These are phyloP conservation scores for Phenganax marumi DNA, from an alignment of 92 coral and sea anemone species.

Conservation along the genomic window DNA sequence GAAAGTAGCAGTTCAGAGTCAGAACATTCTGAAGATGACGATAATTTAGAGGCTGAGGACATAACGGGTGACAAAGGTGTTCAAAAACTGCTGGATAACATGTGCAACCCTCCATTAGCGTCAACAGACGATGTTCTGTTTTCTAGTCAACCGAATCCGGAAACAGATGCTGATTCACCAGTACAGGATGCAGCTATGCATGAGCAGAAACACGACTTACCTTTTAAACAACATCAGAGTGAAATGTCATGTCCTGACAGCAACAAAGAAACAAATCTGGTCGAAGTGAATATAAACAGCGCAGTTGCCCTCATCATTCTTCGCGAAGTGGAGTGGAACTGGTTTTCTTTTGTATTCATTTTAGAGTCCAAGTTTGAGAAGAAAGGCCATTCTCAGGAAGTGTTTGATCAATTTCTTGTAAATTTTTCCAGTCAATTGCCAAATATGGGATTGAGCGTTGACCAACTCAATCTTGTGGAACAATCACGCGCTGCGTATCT, in stretches of 20 bases:
- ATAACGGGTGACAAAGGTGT: background rate
- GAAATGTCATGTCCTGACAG: conserved; percentile 20
- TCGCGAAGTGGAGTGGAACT: conserved; percentile 48
- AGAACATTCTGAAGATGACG: conserved; percentile 40
- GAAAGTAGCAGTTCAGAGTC: conserved; percentile 48
- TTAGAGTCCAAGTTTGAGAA: conserved; percentile 32
- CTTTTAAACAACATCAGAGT: conserved; percentile 20
- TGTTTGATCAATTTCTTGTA: conserved; percentile 50
- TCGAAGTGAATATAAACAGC: background rate
- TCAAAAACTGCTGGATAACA: background rate
- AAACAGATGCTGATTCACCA: conserved; percentile 27
- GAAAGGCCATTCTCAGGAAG: conserved; percentile 38
- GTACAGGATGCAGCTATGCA: conserved; percentile 22
- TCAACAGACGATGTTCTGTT: conserved; percentile 6
- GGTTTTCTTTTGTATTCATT: conserved; percentile 54
- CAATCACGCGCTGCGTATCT: conserved; percentile 51
- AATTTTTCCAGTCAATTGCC: conserved; percentile 54
- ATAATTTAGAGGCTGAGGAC: conserved; percentile 3
- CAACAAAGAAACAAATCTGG: background rate
- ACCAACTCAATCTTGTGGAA: conserved; percentile 47
- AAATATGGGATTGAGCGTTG: conserved; percentile 39
- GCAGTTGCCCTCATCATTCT: conserved; percentile 11
- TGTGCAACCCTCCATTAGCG: background rate
- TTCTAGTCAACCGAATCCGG: conserved; percentile 4
- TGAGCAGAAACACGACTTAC: conserved; percentile 8